These are phyloP conservation scores for Grallaria varia DNA, from an alignment of 2,113 vertebrate genomes.

Conservation along the genomic window DNA sequence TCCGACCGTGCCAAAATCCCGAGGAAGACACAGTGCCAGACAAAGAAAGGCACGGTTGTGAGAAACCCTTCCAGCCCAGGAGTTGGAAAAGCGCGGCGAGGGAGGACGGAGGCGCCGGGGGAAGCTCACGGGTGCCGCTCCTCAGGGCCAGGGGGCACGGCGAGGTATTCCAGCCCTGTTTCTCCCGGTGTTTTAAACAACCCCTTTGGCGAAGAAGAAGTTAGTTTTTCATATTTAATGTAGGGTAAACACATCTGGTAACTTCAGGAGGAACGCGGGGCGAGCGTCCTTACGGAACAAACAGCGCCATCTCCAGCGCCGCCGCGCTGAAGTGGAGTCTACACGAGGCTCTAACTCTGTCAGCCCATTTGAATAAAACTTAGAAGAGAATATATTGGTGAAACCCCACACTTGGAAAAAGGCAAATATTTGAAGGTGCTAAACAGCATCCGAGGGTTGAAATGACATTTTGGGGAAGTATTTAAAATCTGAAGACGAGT, in stretches of 20 bases:
- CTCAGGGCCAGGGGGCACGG: neutral
- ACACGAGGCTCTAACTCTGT: neutral
- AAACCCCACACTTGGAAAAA: conserved; percentile 57
- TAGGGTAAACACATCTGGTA: conserved; percentile 62
- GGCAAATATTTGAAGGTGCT: conserved; percentile 66
- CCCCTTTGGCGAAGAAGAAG: neutral
- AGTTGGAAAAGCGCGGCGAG: neutral
- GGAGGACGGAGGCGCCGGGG: neutral
- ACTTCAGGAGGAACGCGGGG: conserved; percentile 31
- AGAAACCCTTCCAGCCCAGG: neutral
- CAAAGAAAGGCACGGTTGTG: conserved; percentile 35
- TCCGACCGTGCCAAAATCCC: conserved; percentile 11
- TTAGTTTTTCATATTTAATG: conserved; percentile 68
- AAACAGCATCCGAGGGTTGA: conserved; percentile 59
- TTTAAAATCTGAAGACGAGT: conserved; percentile 63
- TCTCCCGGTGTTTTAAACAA: conserved; percentile 42
- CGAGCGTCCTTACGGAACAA: conserved; percentile 55
- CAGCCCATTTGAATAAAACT: conserved; percentile 61
- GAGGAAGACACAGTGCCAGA: conserved; percentile 35
- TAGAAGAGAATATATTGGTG: conserved; percentile 41
- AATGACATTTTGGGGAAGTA: conserved; percentile 64
- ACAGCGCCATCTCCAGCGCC: conserved; percentile 50
- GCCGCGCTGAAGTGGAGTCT: conserved; percentile 58
- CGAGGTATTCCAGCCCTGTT: neutral
- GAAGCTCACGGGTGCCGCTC: rapidly evolving